A percentile compares a stretch with the other conserved stretches of the same genome.
Conservation (phyloP, 1,140 invertebrate species). For the Zaprionus gabonicus region DNA sequence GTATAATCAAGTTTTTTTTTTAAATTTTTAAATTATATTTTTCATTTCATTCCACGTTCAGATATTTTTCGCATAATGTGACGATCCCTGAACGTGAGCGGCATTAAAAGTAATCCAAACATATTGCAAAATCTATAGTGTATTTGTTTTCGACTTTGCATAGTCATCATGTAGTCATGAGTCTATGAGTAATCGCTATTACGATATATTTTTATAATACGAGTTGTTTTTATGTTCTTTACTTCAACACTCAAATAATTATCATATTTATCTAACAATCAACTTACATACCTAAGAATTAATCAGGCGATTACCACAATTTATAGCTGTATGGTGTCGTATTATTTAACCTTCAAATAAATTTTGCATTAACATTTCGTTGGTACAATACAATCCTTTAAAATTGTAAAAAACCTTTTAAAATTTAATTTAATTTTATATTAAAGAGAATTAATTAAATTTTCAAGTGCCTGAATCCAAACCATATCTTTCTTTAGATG, state of each 20-base stretch:
- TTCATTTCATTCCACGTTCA: slow-evolving; percentile 52
- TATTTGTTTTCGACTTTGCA: slow-evolving; percentile 1
- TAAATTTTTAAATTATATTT: slow-evolving; percentile 13
- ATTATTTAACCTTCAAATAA: too few species aligned
- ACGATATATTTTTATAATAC: not conserved
- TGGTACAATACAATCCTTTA: too few species aligned
- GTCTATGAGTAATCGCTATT: not conserved
- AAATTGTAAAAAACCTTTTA: too few species aligned
- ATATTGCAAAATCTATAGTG: not conserved
- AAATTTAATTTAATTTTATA: too few species aligned
- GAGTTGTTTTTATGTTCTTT: not conserved
- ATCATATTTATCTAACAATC: too few species aligned
- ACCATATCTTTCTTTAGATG: not conserved
- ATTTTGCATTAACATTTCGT: too few species aligned
- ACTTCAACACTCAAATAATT: not conserved
- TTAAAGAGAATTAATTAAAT: too few species aligned
- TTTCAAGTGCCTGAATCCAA: too few species aligned
- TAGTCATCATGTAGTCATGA: not conserved
- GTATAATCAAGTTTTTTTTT: slow-evolving; percentile 64
- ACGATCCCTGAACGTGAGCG: slow-evolving; percentile 15
- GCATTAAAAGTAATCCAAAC: slow-evolving; percentile 15
- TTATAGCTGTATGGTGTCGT: too few species aligned
- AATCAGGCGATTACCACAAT: too few species aligned
- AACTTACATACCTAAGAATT: too few species aligned
- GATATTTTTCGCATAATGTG: slow-evolving; percentile 2